Conservation (phyloP, 1,140 invertebrate species). For the Vanessa tameamea region DNA sequence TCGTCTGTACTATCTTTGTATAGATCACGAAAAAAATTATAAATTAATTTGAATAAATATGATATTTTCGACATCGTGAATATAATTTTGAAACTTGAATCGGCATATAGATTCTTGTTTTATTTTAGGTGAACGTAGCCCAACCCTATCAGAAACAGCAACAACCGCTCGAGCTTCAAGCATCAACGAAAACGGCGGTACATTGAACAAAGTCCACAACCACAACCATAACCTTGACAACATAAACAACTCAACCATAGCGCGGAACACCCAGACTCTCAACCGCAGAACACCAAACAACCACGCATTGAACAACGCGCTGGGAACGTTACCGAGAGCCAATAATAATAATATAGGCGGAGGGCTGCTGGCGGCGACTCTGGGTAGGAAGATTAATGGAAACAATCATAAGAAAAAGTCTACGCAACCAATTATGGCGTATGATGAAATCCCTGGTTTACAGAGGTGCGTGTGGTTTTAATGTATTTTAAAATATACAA, state of each 20-base stretch:
- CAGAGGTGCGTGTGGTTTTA: slow-evolving; percentile 76
- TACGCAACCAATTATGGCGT: slow-evolving; percentile 78
- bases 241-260: slow-evolving; percentile 53
- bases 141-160: slow-evolving; percentile 89
- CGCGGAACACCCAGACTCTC: slow-evolving; percentile 68
- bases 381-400: slow-evolving; percentile 74
- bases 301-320: slow-evolving; percentile 77
- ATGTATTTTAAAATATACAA: background rate
- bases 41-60: no score
- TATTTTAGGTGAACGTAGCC: slow-evolving; percentile 86
- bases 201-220: slow-evolving; percentile 77
- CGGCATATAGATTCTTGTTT: no score
- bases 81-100: no score
- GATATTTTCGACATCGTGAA: no score
- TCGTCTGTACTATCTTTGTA: no score
- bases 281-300: slow-evolving; percentile 62
- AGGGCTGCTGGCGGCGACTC: slow-evolving; percentile 62
- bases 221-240: slow-evolving; percentile 79
- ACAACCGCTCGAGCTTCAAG: slow-evolving; percentile 90
- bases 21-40: no score
- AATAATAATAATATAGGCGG: slow-evolving; percentile 70
- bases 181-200: slow-evolving; percentile 77
- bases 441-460: slow-evolving; percentile 82
- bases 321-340: slow-evolving; percentile 79
- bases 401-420: slow-evolving; percentile 76